These are phyloP conservation scores for Nylanderia fulva DNA, from an alignment of 1,140 invertebrate genomes.

Conservation along the genomic window DNA sequence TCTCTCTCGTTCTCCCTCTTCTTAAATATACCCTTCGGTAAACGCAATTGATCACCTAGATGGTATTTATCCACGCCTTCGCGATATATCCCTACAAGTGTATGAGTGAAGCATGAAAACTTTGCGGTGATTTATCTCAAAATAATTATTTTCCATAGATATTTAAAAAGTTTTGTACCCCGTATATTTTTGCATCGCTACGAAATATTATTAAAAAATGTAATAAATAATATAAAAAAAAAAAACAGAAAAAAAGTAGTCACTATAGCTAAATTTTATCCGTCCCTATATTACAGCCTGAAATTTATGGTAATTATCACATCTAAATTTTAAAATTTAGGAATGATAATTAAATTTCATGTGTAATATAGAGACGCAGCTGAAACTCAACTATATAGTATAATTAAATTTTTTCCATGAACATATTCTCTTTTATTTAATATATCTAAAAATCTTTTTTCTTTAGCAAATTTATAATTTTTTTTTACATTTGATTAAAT, in stretches of 20 bases:
- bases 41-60: constrained; percentile 28
- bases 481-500: neutral
- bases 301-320: too few relatives aligned
- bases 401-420: too few relatives aligned
- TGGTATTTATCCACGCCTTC: constrained; percentile 16
- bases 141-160: neutral
- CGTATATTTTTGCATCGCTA: neutral
- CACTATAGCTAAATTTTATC: too few relatives aligned
- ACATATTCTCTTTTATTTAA: too few relatives aligned
- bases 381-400: too few relatives aligned
- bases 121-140: neutral
- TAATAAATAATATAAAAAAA: too few relatives aligned
- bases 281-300: too few relatives aligned
- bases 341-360: too few relatives aligned
- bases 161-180: neutral
- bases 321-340: too few relatives aligned
- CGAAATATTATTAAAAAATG: neutral
- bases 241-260: too few relatives aligned
- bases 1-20: neutral
- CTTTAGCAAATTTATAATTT: neutral
- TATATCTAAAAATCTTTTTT: neutral
- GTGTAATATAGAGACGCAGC: too few relatives aligned
- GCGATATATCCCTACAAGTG: neutral
- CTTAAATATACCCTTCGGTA: neutral
- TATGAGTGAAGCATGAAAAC: constrained; percentile 13